Conservation (phyloP, 2,888 invertebrate species). For the Peribatodes rhomboidaria region DNA sequence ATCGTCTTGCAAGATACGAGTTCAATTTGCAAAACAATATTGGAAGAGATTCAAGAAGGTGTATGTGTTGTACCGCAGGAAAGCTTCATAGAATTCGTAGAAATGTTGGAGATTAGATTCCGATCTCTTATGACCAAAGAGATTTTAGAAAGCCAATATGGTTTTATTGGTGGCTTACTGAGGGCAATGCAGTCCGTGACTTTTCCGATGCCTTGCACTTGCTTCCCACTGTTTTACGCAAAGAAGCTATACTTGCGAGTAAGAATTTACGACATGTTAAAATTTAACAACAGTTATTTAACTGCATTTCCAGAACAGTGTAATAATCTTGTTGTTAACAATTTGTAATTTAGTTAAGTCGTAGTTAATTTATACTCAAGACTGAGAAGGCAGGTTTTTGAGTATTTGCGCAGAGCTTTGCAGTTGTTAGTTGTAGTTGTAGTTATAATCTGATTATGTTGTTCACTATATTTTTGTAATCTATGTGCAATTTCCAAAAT, state of each 20-base stretch:
- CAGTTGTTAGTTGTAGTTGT: no score
- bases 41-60: constrained; percentile 30
- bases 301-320: constrained; percentile 17
- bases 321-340: constrained; percentile 41
- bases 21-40: constrained; percentile 35
- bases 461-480: no score
- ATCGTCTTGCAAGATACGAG: constrained; percentile 20
- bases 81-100: constrained; percentile 40
- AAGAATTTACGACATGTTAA: constrained; percentile 40
- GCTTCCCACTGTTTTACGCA: constrained; percentile 39
- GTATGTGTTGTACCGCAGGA: constrained; percentile 33
- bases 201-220: constrained; percentile 30
- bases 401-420: not conserved
- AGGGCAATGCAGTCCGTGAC: constrained; percentile 6
- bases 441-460: no score
- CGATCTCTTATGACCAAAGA: constrained; percentile 35
- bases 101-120: constrained; percentile 42
- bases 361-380: not conserved
- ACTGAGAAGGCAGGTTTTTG: not conserved
- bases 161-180: constrained; percentile 28
- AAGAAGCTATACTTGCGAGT: constrained; percentile 39
- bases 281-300: constrained; percentile 35
- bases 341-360: constrained; percentile 18
- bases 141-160: constrained; percentile 14
- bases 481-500: no score